Conservation (phyloP, 92 coral and sea anemone species). For the Epizoanthus scotinus region DNA sequence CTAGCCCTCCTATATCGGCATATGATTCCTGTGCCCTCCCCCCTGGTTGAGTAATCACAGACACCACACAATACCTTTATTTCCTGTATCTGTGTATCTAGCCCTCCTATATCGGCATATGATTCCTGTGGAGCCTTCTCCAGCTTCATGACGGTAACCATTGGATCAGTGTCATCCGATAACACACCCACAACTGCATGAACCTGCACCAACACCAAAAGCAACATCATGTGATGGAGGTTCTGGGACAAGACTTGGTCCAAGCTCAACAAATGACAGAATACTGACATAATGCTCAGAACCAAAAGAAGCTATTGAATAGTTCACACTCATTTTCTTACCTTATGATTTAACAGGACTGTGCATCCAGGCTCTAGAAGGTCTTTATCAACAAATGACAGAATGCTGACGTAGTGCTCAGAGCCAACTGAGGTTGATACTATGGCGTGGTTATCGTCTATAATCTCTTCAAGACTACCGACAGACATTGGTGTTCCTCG, state of each 20-base stretch:
- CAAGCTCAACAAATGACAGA: no score
- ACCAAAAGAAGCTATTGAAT: no score
- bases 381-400: slow-evolving; percentile 98
- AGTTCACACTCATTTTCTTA: slow-evolving; percentile 9
- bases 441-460: slow-evolving; percentile 98
- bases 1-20: slow-evolving; percentile 99
- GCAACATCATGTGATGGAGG: not conserved
- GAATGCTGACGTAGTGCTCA: slow-evolving; percentile 97
- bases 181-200: slow-evolving; percentile 99
- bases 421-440: slow-evolving; percentile 99
- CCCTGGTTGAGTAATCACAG: no score
- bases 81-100: slow-evolving; percentile 96
- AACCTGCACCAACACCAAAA: slow-evolving; percentile 53
- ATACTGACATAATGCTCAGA: no score
- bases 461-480: slow-evolving; percentile 96
- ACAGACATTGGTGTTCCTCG: slow-evolving; percentile 99
- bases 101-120: slow-evolving; percentile 98
- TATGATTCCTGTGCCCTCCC: slow-evolving; percentile 65
- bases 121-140: slow-evolving; percentile 99
- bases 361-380: slow-evolving; percentile 97
- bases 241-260: no score
- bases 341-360: slow-evolving; percentile 95
- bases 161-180: slow-evolving; percentile 97
- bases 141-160: slow-evolving; percentile 99
- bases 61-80: slow-evolving; percentile 73